Conservation (phyloP, 1,140 invertebrate species). For the Reticulitermes speratus region DNA sequence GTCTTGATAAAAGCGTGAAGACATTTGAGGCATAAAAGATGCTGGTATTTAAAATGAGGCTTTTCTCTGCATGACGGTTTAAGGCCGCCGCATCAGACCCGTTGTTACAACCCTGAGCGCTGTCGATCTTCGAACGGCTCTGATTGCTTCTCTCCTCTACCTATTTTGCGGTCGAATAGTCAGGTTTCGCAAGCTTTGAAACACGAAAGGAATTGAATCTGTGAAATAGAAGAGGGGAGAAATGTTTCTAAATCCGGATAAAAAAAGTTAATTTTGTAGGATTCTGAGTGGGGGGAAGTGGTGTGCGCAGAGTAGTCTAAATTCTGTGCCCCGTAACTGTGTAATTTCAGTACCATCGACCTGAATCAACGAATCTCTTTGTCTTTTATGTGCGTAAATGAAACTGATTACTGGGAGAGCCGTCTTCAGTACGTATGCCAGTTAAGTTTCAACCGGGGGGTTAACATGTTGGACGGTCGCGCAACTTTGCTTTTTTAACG, state of each 20-base stretch:
- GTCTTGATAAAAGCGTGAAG: too few species aligned
- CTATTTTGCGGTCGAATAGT: not conserved
- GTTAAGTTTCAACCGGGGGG: not conserved
- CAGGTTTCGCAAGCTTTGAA: conserved; percentile 2
- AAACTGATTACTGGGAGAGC: not conserved
- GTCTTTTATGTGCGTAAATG: not conserved
- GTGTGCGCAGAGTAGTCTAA: not conserved
- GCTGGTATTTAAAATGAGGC: too few species aligned
- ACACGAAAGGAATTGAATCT: not conserved
- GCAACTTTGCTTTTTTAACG: too few species aligned
- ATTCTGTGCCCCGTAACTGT: not conserved
- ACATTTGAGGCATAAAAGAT: too few species aligned
- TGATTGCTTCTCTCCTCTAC: not conserved
- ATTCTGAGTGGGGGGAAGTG: not conserved
- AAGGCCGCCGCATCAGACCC: not conserved
- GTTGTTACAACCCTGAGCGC: not conserved
- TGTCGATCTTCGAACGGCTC: not conserved
- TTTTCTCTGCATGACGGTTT: too few species aligned
- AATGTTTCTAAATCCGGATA: not conserved
- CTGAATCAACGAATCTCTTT: not conserved
- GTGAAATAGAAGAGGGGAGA: not conserved
- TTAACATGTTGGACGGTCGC: too few species aligned
- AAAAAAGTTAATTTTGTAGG: not conserved
- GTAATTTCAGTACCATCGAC: not conserved
- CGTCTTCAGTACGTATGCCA: not conserved